A percentile compares a stretch with the other conserved stretches of the same genome.
Conservation (phyloP, 1,140 invertebrate genomes). For the Brachionus asplanchnoidis region DNA sequence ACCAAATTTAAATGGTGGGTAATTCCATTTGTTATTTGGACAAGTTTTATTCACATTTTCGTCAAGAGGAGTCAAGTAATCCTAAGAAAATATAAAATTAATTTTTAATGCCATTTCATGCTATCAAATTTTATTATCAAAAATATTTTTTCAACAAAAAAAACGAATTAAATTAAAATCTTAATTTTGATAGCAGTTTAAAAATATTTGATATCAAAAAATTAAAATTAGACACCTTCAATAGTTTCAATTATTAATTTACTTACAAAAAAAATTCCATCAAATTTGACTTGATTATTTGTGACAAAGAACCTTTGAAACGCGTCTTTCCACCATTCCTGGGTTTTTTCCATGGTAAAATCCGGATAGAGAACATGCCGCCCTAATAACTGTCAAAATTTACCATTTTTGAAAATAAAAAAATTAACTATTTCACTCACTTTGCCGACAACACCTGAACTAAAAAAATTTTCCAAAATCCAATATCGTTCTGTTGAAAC, state of each 20-base stretch:
- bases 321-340: conserved; percentile 71
- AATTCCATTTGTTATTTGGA: conserved; percentile 40
- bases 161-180: too few relatives aligned
- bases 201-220: too few relatives aligned
- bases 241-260: background rate
- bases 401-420: background rate
- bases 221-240: too few relatives aligned
- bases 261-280: conserved; percentile 27
- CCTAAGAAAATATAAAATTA: background rate
- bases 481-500: conserved; percentile 11
- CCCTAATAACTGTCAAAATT: background rate
- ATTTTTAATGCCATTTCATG: too few relatives aligned
- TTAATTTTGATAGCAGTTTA: too few relatives aligned
- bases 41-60: conserved; percentile 37
- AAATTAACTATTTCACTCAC: background rate
- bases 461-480: conserved; percentile 40
- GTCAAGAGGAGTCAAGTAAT: conserved; percentile 25
- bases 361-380: conserved; percentile 72
- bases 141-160: too few relatives aligned
- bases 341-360: conserved; percentile 72
- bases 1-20: conserved; percentile 34
- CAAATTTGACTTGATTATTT: background rate
- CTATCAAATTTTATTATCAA: too few relatives aligned
- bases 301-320: conserved; percentile 60
- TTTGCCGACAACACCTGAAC: conserved; percentile 7